Evolutionary conservation across 37 sponge, comb jelly and placozoan species (phyloP).

Genomic region (Beroe forskalii): DNA sequence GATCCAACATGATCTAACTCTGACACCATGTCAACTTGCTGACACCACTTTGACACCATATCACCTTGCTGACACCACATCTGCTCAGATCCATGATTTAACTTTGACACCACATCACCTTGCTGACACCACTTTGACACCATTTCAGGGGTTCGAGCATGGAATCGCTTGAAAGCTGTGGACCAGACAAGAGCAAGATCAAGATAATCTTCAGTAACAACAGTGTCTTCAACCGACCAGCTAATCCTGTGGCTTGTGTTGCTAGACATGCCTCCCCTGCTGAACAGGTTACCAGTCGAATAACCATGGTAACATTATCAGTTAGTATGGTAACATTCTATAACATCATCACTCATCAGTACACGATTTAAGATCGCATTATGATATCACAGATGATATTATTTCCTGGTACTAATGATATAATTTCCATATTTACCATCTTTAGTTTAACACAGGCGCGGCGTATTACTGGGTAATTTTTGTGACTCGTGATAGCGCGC

Average conservation of each 20-base stretch:
- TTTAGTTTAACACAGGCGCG: no score
- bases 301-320: background rate
- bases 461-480: no score
- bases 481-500: no score
- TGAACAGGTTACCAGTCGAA: slow-evolving; percentile 36
- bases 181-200: slow-evolving; percentile 56
- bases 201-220: slow-evolving; percentile 62
- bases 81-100: no score
- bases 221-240: slow-evolving; percentile 57
- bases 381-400: no score
- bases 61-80: background rate
- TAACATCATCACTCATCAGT: no score
- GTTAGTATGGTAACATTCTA: no score
- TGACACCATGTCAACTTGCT: background rate
- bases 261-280: background rate
- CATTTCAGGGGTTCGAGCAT: slow-evolving; percentile 39
- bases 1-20: no score
- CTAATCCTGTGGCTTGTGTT: background rate
- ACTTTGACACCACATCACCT: background rate
- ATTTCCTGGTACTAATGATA: no score
- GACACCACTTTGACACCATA: background rate
- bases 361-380: no score
- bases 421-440: no score
- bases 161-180: slow-evolving; percentile 43
- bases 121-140: background rate